Evolutionary conservation across 2,888 invertebrate genomes (phyloP).

Genomic region (Epicampocera succincta): DNA sequence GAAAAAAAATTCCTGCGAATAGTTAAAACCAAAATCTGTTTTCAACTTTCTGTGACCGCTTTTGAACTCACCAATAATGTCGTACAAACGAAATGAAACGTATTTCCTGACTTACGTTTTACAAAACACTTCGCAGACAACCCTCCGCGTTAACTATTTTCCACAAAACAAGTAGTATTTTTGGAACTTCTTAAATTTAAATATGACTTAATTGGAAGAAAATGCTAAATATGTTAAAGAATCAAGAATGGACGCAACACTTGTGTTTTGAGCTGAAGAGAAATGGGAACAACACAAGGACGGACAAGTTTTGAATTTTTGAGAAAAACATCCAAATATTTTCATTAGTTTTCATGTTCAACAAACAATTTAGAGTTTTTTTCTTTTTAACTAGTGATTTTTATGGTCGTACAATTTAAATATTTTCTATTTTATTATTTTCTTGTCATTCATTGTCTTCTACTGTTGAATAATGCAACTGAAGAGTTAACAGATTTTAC

Average conservation of each 20-base stretch:
- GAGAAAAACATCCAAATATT: slow-evolving; percentile 57
- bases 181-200: background rate
- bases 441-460: slow-evolving; percentile 15
- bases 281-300: slow-evolving; percentile 7
- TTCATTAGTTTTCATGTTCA: slow-evolving; percentile 58
- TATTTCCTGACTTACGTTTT: too few species aligned
- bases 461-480: background rate
- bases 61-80: too few species aligned
- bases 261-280: slow-evolving; percentile 24
- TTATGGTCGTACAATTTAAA: slow-evolving; percentile 55
- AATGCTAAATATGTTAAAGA: slow-evolving; percentile 6
- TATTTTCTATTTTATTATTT: slow-evolving; percentile 19
- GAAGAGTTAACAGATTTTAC: slow-evolving; percentile 13
- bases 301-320: slow-evolving; percentile 14
- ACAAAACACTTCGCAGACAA: background rate
- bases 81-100: too few species aligned
- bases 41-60: too few species aligned
- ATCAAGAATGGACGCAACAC: slow-evolving; percentile 42
- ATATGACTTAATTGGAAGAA: slow-evolving; percentile 42
- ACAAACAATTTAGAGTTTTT: slow-evolving; percentile 46
- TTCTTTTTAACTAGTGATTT: slow-evolving; percentile 42
- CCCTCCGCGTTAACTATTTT: background rate
- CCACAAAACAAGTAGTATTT: slow-evolving; percentile 25
- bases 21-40: too few species aligned
- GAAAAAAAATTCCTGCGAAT: too few species aligned